Conservation (phyloP, 2,113 vertebrate genomes). For the Microcebus jonahi region DNA sequence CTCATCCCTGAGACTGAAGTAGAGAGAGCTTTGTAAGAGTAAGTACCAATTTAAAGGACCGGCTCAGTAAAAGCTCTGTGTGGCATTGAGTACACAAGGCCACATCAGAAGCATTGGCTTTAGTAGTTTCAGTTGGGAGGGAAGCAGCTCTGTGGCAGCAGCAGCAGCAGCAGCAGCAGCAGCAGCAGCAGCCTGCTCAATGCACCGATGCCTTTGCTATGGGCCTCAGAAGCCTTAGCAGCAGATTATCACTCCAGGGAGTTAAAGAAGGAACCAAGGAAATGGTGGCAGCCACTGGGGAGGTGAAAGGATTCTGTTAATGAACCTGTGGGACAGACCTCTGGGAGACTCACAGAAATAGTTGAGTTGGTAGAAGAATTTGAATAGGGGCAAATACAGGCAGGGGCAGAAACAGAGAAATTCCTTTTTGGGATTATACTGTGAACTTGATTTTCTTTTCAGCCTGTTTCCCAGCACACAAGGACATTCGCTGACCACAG, state of each 20-base stretch:
- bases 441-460: conserved; percentile 42
- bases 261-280: not conserved
- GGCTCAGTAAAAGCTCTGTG: conserved; percentile 51
- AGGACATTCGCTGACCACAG: not conserved
- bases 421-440: conserved; percentile 19
- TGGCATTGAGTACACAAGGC: conserved; percentile 15
- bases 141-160: conserved; percentile 33
- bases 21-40: conserved; percentile 37
- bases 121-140: conserved; percentile 44
- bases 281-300: conserved; percentile 23
- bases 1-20: conserved; percentile 3
- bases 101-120: conserved; percentile 45
- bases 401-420: not conserved
- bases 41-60: conserved; percentile 51
- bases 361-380: conserved; percentile 4
- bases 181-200: not conserved
- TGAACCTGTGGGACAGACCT: conserved; percentile 46
- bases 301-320: conserved; percentile 62
- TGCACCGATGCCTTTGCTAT: conserved; percentile 54
- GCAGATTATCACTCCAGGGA: conserved; percentile 57
- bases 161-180: not conserved
- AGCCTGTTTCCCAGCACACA: conserved; percentile 4
- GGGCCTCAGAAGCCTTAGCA: conserved; percentile 45
- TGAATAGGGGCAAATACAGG: conserved; percentile 24
- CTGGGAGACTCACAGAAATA: not conserved